A percentile compares a stretch with the other conserved stretches of the same genome.
phyloP scores from a whole-genome alignment of 2,888 invertebrate genomes.

The Geophilus truncorum region DNA sequence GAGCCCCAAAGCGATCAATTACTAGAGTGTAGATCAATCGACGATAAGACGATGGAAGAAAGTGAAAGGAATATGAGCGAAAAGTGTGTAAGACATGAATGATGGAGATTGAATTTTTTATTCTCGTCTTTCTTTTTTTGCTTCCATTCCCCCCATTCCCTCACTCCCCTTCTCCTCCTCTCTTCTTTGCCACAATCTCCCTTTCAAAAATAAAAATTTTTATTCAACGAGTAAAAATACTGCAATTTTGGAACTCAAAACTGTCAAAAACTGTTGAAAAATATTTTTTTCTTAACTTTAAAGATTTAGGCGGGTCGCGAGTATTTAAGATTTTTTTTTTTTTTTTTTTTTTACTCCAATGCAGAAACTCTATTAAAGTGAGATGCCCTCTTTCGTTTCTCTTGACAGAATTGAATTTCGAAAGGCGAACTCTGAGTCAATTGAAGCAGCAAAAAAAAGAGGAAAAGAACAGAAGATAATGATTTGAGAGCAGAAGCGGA shows the following conservation, averaged over 20 bases:
- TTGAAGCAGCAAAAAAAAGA: neutral
- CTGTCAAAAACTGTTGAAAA: neutral
- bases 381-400: neutral
- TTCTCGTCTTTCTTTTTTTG: neutral
- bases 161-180: too few species aligned
- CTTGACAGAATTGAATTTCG: constrained; percentile 1
- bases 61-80: constrained; percentile 11
- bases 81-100: neutral
- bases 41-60: constrained; percentile 1
- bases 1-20: constrained; percentile 20
- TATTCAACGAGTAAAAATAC: too few species aligned
- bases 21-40: constrained; percentile 16
- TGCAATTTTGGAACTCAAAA: too few species aligned
- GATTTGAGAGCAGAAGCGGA: constrained; percentile 2
- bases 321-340: neutral
- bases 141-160: too few species aligned
- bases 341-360: neutral
- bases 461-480: neutral
- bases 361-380: neutral
- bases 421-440: neutral
- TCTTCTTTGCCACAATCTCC: too few species aligned
- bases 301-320: neutral
- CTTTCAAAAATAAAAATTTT: neutral
- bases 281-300: neutral
- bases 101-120: neutral